A percentile compares a stretch with the other conserved stretches of the same genome.
These are phyloP conservation scores for Drosophila macrospina DNA, from an alignment of 2,888 invertebrate species.

Conservation along the genomic window DNA sequence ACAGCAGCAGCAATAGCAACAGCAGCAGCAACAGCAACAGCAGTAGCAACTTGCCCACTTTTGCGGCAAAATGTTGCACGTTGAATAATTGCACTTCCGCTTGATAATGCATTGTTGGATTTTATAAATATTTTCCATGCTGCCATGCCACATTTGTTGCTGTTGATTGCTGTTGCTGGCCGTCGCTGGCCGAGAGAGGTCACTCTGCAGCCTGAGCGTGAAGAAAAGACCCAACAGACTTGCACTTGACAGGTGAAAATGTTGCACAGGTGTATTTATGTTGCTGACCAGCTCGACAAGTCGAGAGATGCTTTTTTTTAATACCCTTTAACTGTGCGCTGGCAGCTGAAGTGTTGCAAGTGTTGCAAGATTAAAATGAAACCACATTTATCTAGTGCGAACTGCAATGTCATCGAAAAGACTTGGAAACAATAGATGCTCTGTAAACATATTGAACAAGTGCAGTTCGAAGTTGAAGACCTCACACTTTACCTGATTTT, in stretches of 20 bases:
- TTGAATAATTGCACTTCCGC: constrained; percentile 81
- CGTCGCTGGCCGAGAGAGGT: constrained; percentile 30
- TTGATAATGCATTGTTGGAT: constrained; percentile 81
- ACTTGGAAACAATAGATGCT: background rate
- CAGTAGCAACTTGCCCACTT: constrained; percentile 49
- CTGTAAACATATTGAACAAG: background rate
- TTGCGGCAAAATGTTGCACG: constrained; percentile 80
- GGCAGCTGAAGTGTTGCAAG: background rate
- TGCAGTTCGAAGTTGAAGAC: background rate
- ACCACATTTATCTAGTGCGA: background rate
- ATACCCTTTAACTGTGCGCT: constrained; percentile 4
- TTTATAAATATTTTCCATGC: constrained; percentile 79
- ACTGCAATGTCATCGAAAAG: constrained; percentile 18
- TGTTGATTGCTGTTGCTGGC: constrained; percentile 18
- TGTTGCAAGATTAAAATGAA: constrained; percentile 2
- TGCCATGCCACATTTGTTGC: constrained; percentile 41
- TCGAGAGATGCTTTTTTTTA: constrained; percentile 13
- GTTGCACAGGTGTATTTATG: constrained; percentile 43
- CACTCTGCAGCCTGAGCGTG: constrained; percentile 21
- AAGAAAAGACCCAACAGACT: constrained; percentile 18
- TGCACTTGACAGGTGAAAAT: constrained; percentile 68
- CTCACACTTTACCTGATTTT: constrained; percentile 3
- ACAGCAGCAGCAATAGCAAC: background rate
- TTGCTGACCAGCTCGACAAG: constrained; percentile 9
- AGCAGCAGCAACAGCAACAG: constrained; percentile 1